Conservation (phyloP, 2,888 invertebrate species). For the Scaptomyza parva region DNA sequence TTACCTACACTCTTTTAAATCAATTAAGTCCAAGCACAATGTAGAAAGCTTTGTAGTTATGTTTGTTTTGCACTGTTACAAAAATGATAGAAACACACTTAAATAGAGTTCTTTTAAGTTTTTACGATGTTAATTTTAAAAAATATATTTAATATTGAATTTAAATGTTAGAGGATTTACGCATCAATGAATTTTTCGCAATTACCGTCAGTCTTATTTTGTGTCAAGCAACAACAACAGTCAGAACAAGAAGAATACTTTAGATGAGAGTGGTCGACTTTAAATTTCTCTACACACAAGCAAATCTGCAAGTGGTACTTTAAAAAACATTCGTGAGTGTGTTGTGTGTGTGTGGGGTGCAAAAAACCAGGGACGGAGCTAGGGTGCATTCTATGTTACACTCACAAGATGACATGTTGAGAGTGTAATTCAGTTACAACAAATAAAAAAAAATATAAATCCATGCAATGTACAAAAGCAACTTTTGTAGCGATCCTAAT, state of each 20-base stretch:
- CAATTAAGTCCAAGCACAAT: background rate
- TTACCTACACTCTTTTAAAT: background rate
- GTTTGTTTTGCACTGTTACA: background rate
- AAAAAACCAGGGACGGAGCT: conserved; percentile 9
- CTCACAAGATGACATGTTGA: background rate
- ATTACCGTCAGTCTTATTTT: background rate
- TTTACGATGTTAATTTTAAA: too few relatives aligned
- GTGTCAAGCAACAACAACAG: conserved; percentile 5
- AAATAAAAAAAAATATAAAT: background rate
- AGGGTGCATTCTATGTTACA: conserved; percentile 1
- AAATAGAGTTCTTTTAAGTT: background rate
- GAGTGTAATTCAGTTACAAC: background rate
- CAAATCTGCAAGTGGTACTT: background rate
- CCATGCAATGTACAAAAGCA: background rate
- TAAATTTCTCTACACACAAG: conserved; percentile 1
- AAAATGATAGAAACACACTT: background rate
- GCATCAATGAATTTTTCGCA: background rate
- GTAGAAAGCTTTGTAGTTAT: background rate
- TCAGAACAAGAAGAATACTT: conserved; percentile 1
- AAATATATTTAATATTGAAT: background rate
- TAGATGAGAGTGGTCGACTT: background rate
- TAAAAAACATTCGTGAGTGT: too few relatives aligned
- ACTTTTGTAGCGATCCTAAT: background rate
- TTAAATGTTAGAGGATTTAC: conserved; percentile 3
- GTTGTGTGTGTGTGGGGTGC: too few relatives aligned